Evolutionary conservation across 2,113 vertebrate species (phyloP).

Genomic region (Ploceus nigricollis): DNA sequence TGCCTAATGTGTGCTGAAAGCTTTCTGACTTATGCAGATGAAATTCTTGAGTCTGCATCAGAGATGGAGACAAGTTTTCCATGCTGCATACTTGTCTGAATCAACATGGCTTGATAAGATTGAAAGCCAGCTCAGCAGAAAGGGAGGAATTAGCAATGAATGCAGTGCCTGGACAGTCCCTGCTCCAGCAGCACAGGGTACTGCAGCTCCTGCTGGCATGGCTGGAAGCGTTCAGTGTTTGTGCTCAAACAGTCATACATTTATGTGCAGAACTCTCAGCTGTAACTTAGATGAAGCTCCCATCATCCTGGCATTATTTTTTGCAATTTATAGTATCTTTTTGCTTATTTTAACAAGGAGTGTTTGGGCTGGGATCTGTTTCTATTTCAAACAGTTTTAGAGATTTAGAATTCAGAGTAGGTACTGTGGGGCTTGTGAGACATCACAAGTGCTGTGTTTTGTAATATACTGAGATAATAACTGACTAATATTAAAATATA

Average conservation of each 20-base stretch:
- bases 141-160: neutral
- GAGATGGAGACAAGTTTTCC: neutral
- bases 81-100: neutral
- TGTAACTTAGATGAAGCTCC: neutral
- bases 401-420: neutral
- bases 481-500: neutral
- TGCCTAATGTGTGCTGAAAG: neutral
- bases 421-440: neutral
- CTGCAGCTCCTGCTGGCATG: neutral
- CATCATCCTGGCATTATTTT: neutral
- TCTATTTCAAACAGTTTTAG: neutral
- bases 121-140: neutral
- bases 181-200: neutral
- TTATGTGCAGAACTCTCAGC: neutral
- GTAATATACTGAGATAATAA: conserved; percentile 12
- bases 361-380: neutral
- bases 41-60: neutral
- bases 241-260: neutral
- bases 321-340: neutral
- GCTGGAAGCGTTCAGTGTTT: neutral
- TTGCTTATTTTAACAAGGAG: neutral
- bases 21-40: neutral
- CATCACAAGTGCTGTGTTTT: neutral
- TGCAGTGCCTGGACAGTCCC: neutral
- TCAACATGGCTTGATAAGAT: neutral